Percentiles rank a stretch among this genome's conserved stretches.
phyloP scores from a whole-genome alignment of 2,797 vertebrate species.

The Thripadectes ignobilis region DNA sequence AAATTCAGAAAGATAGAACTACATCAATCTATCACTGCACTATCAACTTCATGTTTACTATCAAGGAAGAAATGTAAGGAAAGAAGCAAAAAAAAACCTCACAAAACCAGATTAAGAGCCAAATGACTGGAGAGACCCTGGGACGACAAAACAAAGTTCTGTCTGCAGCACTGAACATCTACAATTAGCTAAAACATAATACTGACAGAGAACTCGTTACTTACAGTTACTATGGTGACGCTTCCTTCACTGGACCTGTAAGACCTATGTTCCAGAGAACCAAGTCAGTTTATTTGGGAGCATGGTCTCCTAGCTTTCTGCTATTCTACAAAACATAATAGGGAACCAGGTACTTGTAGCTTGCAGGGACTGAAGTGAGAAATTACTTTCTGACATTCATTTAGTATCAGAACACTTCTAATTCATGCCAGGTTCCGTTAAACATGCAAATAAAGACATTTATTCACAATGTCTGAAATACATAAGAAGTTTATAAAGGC shows the following conservation, averaged over 20 bases:
- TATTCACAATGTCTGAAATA: conserved; percentile 3
- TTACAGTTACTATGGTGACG: not conserved
- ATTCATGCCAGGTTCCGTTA: not conserved
- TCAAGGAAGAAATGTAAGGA: not conserved
- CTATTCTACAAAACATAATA: not conserved
- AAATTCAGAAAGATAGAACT: not conserved
- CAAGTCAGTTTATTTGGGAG: not conserved
- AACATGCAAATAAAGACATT: not conserved
- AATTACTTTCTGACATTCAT: not conserved
- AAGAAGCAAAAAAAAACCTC: not conserved
- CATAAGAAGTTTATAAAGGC: not conserved
- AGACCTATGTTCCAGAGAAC: not conserved
- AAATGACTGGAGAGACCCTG: not conserved
- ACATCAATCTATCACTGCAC: not conserved
- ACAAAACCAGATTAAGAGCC: not conserved
- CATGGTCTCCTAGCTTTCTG: not conserved
- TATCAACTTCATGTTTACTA: not conserved
- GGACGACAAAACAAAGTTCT: not conserved
- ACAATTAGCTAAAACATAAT: not conserved
- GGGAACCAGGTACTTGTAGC: not conserved
- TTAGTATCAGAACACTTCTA: not conserved
- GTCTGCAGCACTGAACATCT: not conserved
- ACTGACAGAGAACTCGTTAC: not conserved
- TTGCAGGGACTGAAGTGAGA: not conserved
- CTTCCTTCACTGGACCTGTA: not conserved